Percentiles rank a stretch among this genome's conserved stretches.
Evolutionary conservation across 2,888 invertebrate species (phyloP).

Genomic region (Choristoneura rosaceana): DNA sequence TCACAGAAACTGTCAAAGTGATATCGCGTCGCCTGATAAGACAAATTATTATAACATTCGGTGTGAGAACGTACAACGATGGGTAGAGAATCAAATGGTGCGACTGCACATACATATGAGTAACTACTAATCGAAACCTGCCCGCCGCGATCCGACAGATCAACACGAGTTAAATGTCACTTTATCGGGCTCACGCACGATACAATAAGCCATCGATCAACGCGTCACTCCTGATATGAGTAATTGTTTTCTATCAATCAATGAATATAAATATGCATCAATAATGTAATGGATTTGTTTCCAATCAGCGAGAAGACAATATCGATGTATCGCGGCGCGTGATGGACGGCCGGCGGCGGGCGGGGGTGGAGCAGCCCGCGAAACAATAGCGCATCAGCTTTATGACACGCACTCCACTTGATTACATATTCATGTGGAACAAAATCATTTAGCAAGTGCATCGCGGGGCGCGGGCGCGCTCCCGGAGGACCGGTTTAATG

Average conservation of each 20-base stretch:
- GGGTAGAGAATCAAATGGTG: too few relatives aligned
- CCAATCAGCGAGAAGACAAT: constrained; percentile 36
- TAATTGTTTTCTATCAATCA: constrained; percentile 39
- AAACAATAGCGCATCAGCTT: constrained; percentile 41
- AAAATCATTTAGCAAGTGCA: constrained; percentile 41
- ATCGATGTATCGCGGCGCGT: constrained; percentile 24
- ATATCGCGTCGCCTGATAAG: too few relatives aligned
- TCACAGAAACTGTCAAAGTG: too few relatives aligned
- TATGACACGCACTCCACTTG: constrained; percentile 34
- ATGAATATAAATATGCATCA: constrained; percentile 37
- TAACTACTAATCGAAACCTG: neutral
- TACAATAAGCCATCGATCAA: constrained; percentile 30
- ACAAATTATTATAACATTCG: too few relatives aligned
- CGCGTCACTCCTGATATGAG: constrained; percentile 33
- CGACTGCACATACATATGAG: too few relatives aligned
- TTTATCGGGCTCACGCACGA: constrained; percentile 8
- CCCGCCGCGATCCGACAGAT: neutral
- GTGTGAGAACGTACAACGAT: too few relatives aligned
- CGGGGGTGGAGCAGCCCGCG: neutral
- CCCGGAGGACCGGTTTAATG: constrained; percentile 40
- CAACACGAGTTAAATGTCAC: neutral
- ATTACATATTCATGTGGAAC: constrained; percentile 40
- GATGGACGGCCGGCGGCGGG: constrained; percentile 14
- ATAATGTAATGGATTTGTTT: constrained; percentile 36
- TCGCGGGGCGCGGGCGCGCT: constrained; percentile 24